Evolutionary conservation across 1,140 invertebrate species (phyloP), one percentile per base, ranked within the genome.

Genomic region (Xylocopa sonorina): DNA sequence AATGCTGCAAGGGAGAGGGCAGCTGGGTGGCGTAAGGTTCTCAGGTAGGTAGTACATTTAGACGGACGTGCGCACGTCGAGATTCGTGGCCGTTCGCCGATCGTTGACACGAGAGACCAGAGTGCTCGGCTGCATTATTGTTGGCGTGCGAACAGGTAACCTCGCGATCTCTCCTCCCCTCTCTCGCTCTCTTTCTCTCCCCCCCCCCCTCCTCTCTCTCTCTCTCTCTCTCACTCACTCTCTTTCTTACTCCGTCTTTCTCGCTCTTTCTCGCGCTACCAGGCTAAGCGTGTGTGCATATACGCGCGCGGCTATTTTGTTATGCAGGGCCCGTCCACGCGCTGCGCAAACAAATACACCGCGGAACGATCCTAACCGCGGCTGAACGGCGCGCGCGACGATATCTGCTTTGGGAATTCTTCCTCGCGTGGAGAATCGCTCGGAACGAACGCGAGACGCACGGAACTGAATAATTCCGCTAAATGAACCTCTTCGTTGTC

Each of bases 41-140:
- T 87, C 85, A 87, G 86, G 86, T 87, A 87, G 84, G 82, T 85
- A 87, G 82, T 85, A 87, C 86, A 87, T 87, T 87, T 87, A 87
- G 82, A 87, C 85, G 80, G 85, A 87, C 86, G 82, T 87, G 82
- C 84, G 72, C 86, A 74, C 80, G 78, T 77, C 60, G 84, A 87
- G 84, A 87, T 86, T 87, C 85, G 85, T 87, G 85, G 84, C 85
- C 86, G 80, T 87, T 87, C 86, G 78, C 80, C 86, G 86, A 87
- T 87, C 86, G 81, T 88, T 87, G 86, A 88, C 86, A 88, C 83
- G 85, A 78, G 85, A 78, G 80, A 73, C 79, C 69, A 68, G 83
- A 66, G 80, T 79, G 71, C 84, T 85, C 84, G 83, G 85, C 84
- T 86, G 83, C 84, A 85, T 86, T 86, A 87, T 86, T 82, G 85